Evolutionary conservation across 2,113 vertebrate genomes (phyloP), one percentile per base, ranked within the genome.

Genomic region (Hylia prasina): DNA sequence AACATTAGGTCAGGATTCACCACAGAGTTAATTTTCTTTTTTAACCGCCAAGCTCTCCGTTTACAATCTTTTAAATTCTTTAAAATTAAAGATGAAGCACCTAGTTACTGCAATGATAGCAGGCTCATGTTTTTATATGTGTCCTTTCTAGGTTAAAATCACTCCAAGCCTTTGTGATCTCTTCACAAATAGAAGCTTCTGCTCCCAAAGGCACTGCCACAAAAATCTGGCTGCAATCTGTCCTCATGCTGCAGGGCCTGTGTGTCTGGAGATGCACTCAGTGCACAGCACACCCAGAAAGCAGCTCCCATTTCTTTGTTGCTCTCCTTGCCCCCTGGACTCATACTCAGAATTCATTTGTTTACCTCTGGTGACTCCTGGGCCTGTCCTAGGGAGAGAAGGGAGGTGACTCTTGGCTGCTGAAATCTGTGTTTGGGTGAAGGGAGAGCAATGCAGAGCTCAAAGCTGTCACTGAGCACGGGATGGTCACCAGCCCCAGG

Each of bases 151-250:
- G 64, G 86, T 84, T 90, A 93, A 86, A 94, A 71, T 94, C 68
- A 44, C 60, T 87, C 48, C 27, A 57, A 72, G 50, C 35, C 54
- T 92, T 92, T 95, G 51, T 86, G 64, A 81, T 81, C 42, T 89
- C 60, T 70, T 90, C 6, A 15, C 48, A 95, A 93, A 89, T 40
- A 90, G 68, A 87, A 91, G 22, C 58, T 94, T 78, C 80, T 91
- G 35, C 80, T 95, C 72, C 64, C 60, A 24, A 28, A 91, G 89
- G 80, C 81, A 3, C 39, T 91, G 91, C 64, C 68, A 92, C 56
- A 68, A 84, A 92, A 91, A 94, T 92, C 83, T 93, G 72, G 28
- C 72, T 87, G 68, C 86, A 89, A 48, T 90, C 91, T 94, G 95
- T 81, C 76, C 5, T 0, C 30, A 2, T n/a, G 72, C 80, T 96